These are phyloP conservation scores for Paramormyrops hopkinsi DNA, from an alignment of 2,797 vertebrate genomes.

Conservation along the genomic window DNA sequence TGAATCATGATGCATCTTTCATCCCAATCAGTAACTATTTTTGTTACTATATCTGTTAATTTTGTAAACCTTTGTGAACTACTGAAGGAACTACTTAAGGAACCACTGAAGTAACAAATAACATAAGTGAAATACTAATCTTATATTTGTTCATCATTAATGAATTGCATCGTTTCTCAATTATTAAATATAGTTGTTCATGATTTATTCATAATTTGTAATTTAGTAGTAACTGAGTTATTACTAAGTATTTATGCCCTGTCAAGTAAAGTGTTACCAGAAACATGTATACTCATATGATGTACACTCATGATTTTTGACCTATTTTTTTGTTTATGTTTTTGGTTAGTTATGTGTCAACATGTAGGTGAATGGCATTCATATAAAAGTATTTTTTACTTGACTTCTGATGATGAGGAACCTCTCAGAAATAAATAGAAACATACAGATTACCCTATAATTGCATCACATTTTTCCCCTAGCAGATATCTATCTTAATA, in stretches of 20 bases:
- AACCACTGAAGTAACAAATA: not conserved
- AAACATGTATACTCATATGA: not conserved
- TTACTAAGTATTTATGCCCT: not conserved
- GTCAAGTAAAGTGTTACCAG: not conserved
- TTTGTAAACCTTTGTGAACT: not conserved
- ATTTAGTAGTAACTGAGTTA: not conserved
- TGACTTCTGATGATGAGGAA: not conserved
- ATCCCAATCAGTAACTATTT: not conserved
- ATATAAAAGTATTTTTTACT: not conserved
- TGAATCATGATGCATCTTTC: not conserved
- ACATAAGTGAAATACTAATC: not conserved
- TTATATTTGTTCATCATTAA: not conserved
- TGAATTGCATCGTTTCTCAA: not conserved
- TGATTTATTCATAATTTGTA: not conserved
- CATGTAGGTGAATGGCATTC: not conserved
- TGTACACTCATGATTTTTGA: not conserved
- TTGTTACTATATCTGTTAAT: not conserved
- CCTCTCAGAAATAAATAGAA: not conserved
- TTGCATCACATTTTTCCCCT: not conserved
- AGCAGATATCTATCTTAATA: not conserved
- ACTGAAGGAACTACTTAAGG: not conserved
- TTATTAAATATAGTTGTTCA: not conserved
- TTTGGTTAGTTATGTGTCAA: not conserved
- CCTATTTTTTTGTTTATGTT: not conserved
- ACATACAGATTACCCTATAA: not conserved